These are phyloP conservation scores for Cichlasoma orientale DNA, from an alignment of 2,797 vertebrate genomes.

Conservation along the genomic window DNA sequence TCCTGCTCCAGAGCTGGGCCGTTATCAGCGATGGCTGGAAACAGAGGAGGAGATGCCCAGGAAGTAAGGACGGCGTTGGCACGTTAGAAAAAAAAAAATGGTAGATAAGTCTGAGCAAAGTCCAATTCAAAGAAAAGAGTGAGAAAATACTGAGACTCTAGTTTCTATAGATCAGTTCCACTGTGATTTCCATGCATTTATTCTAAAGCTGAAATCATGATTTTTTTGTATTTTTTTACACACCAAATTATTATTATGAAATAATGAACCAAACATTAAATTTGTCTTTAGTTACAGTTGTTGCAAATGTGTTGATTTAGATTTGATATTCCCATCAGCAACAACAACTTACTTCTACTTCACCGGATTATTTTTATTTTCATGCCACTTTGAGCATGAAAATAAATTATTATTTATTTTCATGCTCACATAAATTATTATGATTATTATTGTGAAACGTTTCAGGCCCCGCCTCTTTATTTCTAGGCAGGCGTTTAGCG, in stretches of 20 bases:
- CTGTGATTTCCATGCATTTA: background rate
- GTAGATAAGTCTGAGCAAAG: background rate
- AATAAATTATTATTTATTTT: background rate
- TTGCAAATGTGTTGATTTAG: no score
- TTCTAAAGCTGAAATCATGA: background rate
- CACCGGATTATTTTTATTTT: background rate
- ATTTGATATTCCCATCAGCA: background rate
- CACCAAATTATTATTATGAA: background rate
- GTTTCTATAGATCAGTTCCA: background rate
- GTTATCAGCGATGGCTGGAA: conserved; percentile 29
- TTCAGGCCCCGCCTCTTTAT: background rate
- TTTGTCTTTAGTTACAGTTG: no score
- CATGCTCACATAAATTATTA: background rate
- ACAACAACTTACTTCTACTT: background rate
- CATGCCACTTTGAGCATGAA: background rate
- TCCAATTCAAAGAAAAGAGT: background rate
- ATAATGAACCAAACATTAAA: no score
- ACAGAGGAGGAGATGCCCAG: conserved; percentile 27
- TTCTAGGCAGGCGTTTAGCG: no score
- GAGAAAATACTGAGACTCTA: background rate
- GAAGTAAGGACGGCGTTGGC: background rate
- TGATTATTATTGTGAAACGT: background rate
- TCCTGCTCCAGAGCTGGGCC: conserved; percentile 19
- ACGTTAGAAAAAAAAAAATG: background rate
- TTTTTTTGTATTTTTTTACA: background rate